Evolutionary conservation across 2,797 vertebrate species (phyloP), one percentile per base, ranked within the genome.

Genomic region (Enteromius anoplus): DNA sequence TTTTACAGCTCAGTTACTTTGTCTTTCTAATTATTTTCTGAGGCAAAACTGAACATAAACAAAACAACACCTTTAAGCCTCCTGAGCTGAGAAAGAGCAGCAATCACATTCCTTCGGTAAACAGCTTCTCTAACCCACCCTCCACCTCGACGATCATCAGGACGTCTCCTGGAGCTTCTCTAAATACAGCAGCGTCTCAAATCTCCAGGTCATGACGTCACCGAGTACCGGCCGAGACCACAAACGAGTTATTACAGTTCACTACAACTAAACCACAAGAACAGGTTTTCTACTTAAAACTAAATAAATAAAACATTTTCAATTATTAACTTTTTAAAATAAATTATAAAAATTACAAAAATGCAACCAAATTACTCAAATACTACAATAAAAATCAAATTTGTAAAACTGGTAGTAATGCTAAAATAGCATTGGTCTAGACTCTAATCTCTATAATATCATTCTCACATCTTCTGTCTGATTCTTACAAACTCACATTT

Each of bases 151-250:
- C 68, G 45, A 19, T 65, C 62, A 1, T 8, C 26, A 65, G 15
- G 26, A 26, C 5, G 29, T 14, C 7, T 26, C 45, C 42, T 17
- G 68, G 4, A 14, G 47, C 12, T 42, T 45, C 75, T 42, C 21
- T 84, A 72, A 83, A 81, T 79, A 40, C 29, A 75, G 55, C 65
- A 17, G 58, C 26, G 17, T 81, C 62, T 82, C 64, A 78, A 81
- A 85, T 85, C 58, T 19, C 37, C 58, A 7, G 66, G 32, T 80
- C 23, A 45, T 81, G 68, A 85, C 79, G 69, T 78, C 49, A 42
- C 9, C 68, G 72, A 75, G 78, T 69, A 62, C 78, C 78, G 53
- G 19, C 72, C 11, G 9, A 70, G 34, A 19, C 34, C 11, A 7
- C 64, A 26, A 26, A 45, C 68, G 4, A 5, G 23, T 17, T 47